Conservation (phyloP, 2,113 vertebrate genomes). For the Typhlomys cinereus region DNA sequence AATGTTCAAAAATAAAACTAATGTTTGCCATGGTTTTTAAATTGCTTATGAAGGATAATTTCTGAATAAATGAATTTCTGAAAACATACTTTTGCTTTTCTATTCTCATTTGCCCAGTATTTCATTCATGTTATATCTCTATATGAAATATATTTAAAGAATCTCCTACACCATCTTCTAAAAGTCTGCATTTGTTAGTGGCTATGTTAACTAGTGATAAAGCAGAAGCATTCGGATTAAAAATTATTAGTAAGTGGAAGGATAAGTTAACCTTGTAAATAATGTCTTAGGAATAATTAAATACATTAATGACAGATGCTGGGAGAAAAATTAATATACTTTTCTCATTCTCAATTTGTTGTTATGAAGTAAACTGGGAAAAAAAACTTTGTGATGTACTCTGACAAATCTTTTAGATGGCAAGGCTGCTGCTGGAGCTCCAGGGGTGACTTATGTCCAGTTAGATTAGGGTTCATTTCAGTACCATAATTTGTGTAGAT, state of each 20-base stretch:
- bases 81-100: constrained; percentile 22
- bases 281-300: not conserved
- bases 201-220: not conserved
- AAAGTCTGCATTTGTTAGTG: not conserved
- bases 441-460: not conserved
- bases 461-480: constrained; percentile 2
- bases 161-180: not conserved
- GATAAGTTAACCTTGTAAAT: not conserved
- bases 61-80: constrained; percentile 1
- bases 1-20: constrained; percentile 18
- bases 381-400: not conserved
- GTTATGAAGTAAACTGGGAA: constrained; percentile 1
- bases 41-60: not conserved
- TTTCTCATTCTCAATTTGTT: not conserved
- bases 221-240: not conserved
- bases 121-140: not conserved
- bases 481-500: not conserved
- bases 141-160: not conserved
- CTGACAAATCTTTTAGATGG: not conserved
- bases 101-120: not conserved
- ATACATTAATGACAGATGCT: not conserved
- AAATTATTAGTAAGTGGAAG: constrained; percentile 31
- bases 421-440: not conserved
- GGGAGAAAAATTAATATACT: constrained; percentile 46
- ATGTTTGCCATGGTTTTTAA: not conserved